Evolutionary conservation across 2,797 vertebrate species (phyloP).

Genomic region (Phoxinus dragarum): DNA sequence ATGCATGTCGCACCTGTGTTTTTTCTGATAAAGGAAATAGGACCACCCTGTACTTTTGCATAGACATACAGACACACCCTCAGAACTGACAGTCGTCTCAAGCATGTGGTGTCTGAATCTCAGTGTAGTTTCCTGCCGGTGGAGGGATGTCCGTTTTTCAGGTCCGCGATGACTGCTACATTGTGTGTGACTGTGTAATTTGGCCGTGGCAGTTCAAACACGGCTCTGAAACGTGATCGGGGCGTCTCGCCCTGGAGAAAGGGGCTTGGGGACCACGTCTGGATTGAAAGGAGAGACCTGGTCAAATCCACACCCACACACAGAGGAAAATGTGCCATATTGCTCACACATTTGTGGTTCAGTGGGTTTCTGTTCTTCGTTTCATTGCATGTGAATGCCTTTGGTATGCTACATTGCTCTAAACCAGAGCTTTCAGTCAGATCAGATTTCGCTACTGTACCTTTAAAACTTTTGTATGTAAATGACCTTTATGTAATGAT

Average conservation of each 20-base stretch:
- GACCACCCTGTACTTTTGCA: background rate
- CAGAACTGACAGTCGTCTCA: constrained; percentile 41
- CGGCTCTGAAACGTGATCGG: constrained; percentile 50
- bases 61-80: constrained; percentile 17
- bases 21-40: constrained; percentile 3
- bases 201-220: constrained; percentile 35
- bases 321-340: constrained; percentile 20
- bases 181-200: constrained; percentile 48
- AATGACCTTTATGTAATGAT: background rate
- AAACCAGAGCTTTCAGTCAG: background rate
- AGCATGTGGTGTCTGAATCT: constrained; percentile 48
- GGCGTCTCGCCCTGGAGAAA: constrained; percentile 36
- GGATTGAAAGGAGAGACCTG: constrained; percentile 30
- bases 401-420: background rate
- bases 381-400: constrained; percentile 2
- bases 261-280: constrained; percentile 34
- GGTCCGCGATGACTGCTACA: constrained; percentile 30
- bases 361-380: background rate
- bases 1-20: background rate
- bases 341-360: constrained; percentile 35
- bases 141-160: constrained; percentile 43
- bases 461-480: background rate
- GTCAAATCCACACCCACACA: constrained; percentile 49
- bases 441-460: background rate
- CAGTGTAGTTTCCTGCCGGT: constrained; percentile 49